Percentiles rank a stretch among this genome's conserved stretches.
These are phyloP conservation scores for Malacoraja senta DNA, from an alignment of 2,797 vertebrate species.

Conservation along the genomic window DNA sequence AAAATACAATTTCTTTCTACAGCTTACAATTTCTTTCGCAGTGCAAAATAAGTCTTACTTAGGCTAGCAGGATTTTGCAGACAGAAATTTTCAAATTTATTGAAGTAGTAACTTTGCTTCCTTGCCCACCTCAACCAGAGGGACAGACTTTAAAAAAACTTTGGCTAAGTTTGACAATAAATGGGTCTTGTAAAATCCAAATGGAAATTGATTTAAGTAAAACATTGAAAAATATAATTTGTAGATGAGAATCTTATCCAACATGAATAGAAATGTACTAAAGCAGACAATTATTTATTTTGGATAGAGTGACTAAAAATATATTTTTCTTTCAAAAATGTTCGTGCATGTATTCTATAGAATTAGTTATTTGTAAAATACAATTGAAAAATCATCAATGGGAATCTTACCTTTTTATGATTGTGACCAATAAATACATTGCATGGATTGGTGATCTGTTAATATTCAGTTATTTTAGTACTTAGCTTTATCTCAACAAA, in stretches of 20 bases:
- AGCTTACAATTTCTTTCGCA: too few relatives aligned
- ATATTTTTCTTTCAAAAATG: not conserved
- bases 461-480: slow-evolving; percentile 9
- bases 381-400: slow-evolving; percentile 6
- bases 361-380: not conserved
- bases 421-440: slow-evolving; percentile 3
- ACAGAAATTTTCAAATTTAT: not conserved
- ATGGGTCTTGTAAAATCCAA: not conserved
- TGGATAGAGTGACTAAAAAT: not conserved
- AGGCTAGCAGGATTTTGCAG: not conserved
- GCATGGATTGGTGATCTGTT: slow-evolving; percentile 23
- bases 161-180: not conserved
- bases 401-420: not conserved
- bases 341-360: not conserved
- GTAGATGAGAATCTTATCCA: not conserved
- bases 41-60: not conserved
- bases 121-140: not conserved
- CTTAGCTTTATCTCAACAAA: slow-evolving; percentile 28
- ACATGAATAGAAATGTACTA: not conserved
- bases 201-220: not conserved
- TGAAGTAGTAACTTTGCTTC: not conserved
- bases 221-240: not conserved
- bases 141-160: not conserved
- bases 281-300: not conserved
- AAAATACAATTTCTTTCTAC: slow-evolving; percentile 12